These are phyloP conservation scores for Athrips mouffetella DNA, from an alignment of 2,888 invertebrate species.

Conservation along the genomic window DNA sequence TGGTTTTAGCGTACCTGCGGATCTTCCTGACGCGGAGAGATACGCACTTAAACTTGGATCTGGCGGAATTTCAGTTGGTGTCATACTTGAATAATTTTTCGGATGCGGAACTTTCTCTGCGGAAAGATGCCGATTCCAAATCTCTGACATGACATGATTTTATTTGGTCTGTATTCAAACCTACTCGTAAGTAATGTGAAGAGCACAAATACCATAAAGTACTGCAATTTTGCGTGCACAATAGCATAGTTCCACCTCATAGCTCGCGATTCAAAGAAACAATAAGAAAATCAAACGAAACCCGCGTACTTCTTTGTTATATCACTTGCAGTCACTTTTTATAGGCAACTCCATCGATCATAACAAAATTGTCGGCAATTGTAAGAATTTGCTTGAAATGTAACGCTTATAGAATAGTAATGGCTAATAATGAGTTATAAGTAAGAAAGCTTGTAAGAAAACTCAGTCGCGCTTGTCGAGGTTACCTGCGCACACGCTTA, in stretches of 20 bases:
- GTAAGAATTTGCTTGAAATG: constrained; percentile 42
- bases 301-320: constrained; percentile 38
- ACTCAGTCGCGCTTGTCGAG: constrained; percentile 55
- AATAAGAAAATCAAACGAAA: constrained; percentile 48
- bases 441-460: constrained; percentile 53
- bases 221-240: neutral
- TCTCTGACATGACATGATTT: too few species aligned
- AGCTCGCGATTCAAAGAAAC: constrained; percentile 38
- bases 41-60: too few species aligned
- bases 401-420: constrained; percentile 47
- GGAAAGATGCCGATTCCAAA: too few species aligned
- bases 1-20: too few species aligned
- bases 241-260: neutral
- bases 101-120: too few species aligned
- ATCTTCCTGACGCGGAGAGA: too few species aligned
- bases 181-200: too few species aligned
- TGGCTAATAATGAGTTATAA: constrained; percentile 35
- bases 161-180: too few species aligned
- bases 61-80: too few species aligned
- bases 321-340: constrained; percentile 39
- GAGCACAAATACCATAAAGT: neutral
- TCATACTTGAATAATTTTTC: too few species aligned
- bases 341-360: constrained; percentile 28
- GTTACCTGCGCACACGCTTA: constrained; percentile 54
- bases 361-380: constrained; percentile 47